phyloP scores from a whole-genome alignment of 2,797 vertebrate genomes.

The Xenops minutus region DNA sequence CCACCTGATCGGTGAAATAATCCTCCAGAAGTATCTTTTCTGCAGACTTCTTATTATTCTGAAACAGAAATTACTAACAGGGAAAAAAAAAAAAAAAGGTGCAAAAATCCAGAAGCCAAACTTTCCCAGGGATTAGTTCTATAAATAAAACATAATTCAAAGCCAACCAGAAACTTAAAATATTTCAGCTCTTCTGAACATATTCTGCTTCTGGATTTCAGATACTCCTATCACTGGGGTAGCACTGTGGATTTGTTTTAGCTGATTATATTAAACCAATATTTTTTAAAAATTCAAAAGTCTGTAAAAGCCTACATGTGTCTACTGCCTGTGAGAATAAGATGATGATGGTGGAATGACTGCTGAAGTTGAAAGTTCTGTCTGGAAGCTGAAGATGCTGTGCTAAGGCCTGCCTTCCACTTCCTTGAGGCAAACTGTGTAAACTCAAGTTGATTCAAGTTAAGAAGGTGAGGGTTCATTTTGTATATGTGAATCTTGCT shows the following conservation, averaged over 20 bases:
- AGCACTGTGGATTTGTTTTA: background rate
- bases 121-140: background rate
- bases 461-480: background rate
- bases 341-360: background rate
- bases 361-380: background rate
- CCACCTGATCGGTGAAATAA: conserved; percentile 20
- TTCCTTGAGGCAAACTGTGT: background rate
- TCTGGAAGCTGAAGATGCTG: background rate
- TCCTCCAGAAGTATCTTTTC: background rate
- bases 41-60: background rate
- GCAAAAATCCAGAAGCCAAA: background rate
- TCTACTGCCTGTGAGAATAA: background rate
- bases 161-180: background rate
- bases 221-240: background rate
- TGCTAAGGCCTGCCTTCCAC: background rate
- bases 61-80: background rate
- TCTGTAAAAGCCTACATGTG: background rate
- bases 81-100: fast-evolving
- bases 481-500: background rate
- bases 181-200: background rate
- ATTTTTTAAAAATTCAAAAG: background rate
- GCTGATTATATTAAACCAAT: background rate
- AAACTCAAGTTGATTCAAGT: background rate
- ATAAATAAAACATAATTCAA: background rate
- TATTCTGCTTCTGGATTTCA: background rate